Evolutionary conservation across 2,113 vertebrate genomes (phyloP).

Genomic region (Condylura cristata): DNA sequence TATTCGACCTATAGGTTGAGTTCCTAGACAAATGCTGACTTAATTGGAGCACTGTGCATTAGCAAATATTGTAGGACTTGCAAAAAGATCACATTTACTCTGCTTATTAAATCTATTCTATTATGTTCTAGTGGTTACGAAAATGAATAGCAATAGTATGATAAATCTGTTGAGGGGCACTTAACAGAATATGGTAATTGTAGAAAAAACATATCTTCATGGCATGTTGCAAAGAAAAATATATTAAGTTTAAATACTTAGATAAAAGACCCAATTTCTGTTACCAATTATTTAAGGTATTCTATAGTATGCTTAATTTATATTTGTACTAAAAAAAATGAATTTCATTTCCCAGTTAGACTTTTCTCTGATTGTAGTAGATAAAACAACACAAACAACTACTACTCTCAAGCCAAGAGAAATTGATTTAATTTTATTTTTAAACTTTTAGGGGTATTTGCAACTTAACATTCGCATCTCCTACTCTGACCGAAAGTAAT

Average conservation of each 20-base stretch:
- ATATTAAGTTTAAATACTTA: background rate
- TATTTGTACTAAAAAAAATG: background rate
- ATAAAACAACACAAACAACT: background rate
- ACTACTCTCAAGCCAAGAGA: too few relatives aligned
- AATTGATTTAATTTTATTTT: slow-evolving; percentile 31
- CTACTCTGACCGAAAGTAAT: background rate
- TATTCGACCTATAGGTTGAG: background rate
- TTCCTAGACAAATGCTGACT: background rate
- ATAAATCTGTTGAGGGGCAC: background rate
- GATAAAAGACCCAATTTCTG: background rate
- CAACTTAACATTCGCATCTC: background rate
- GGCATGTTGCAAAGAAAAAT: background rate
- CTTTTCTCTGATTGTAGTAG: background rate
- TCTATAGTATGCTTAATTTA: background rate
- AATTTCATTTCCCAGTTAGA: background rate
- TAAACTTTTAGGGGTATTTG: background rate
- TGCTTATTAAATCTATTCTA: background rate
- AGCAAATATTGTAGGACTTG: background rate
- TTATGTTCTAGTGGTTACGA: background rate
- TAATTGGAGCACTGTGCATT: background rate
- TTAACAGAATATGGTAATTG: background rate
- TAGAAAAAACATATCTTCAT: slow-evolving; percentile 13
- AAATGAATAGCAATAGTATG: background rate
- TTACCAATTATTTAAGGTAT: background rate
- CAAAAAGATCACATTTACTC: background rate